phyloP scores from a whole-genome alignment of 2,888 invertebrate species.

The Kuschelorhynchus macadamiae region DNA sequence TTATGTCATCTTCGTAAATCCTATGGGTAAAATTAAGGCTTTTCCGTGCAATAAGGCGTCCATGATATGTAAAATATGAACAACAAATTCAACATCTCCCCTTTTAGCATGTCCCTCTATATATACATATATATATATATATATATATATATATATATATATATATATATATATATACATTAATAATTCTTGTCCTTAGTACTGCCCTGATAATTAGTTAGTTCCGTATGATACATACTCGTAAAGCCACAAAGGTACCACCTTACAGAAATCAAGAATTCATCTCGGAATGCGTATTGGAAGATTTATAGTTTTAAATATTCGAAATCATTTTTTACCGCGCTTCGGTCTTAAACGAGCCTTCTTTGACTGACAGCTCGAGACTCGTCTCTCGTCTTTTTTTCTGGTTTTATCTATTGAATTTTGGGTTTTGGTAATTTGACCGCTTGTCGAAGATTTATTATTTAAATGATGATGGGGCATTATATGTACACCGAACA shows the following conservation, averaged over 20 bases:
- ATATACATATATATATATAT: too few relatives aligned
- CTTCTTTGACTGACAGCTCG: conserved; percentile 41
- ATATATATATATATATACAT: too few relatives aligned
- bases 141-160: too few relatives aligned
- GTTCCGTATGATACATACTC: conserved; percentile 8
- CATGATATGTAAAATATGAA: too few relatives aligned
- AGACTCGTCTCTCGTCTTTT: conserved; percentile 27
- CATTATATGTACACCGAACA: conserved; percentile 28
- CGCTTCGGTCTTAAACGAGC: conserved; percentile 36
- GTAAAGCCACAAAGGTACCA: conserved; percentile 14
- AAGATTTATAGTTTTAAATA: conserved; percentile 52
- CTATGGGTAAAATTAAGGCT: too few relatives aligned
- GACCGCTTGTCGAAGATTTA: conserved; percentile 48
- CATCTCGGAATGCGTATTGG: conserved; percentile 46
- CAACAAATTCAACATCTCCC: too few relatives aligned
- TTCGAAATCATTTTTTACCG: conserved; percentile 51
- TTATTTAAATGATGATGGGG: conserved; percentile 48
- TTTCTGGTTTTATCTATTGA: conserved; percentile 47
- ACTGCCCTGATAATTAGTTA: not conserved
- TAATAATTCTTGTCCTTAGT: too few relatives aligned
- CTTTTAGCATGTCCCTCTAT: too few relatives aligned
- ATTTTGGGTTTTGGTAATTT: conserved; percentile 48
- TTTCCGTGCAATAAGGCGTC: too few relatives aligned
- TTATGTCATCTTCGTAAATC: too few relatives aligned
- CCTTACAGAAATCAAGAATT: conserved; percentile 46